These are phyloP conservation scores for Cheilosia scutellata DNA, from an alignment of 2,888 invertebrate genomes.

Conservation along the genomic window DNA sequence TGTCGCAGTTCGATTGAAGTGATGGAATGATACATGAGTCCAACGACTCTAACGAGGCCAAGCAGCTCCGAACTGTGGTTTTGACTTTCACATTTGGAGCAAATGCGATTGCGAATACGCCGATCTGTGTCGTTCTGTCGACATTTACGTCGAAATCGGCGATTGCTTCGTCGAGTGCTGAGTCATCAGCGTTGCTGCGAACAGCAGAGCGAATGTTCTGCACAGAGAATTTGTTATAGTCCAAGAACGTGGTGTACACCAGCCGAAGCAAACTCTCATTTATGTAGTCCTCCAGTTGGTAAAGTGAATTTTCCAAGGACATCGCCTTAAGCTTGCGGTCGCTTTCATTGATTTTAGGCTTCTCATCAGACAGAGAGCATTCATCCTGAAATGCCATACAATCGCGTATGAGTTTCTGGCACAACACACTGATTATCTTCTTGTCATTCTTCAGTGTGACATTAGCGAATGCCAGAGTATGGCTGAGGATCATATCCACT, in stretches of 20 bases:
- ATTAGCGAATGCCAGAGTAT: conserved; percentile 82
- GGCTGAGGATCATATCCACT: conserved; percentile 80
- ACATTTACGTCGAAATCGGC: conserved; percentile 83
- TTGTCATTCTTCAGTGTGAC: conserved; percentile 81
- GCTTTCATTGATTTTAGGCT: conserved; percentile 75
- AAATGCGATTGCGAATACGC: conserved; percentile 82
- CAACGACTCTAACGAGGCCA: conserved; percentile 83
- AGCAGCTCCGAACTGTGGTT: conserved; percentile 81
- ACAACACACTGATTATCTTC: conserved; percentile 81
- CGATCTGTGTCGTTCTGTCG: conserved; percentile 83
- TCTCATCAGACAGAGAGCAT: conserved; percentile 75
- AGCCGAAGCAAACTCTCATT: conserved; percentile 82
- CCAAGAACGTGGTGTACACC: conserved; percentile 81
- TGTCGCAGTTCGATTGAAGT: conserved; percentile 78
- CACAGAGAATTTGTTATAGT: conserved; percentile 81
- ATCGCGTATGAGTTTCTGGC: conserved; percentile 82
- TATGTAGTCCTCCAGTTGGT: conserved; percentile 81
- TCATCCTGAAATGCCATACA: conserved; percentile 81
- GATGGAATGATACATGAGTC: conserved; percentile 83
- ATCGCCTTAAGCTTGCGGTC: conserved; percentile 81
- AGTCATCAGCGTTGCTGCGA: conserved; percentile 76
- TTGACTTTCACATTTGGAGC: conserved; percentile 81
- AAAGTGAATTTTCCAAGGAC: conserved; percentile 81
- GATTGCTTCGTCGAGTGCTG: conserved; percentile 80
- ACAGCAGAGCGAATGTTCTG: conserved; percentile 80